phyloP scores from a whole-genome alignment of 2,797 vertebrate species.

The Psittacula echo region DNA sequence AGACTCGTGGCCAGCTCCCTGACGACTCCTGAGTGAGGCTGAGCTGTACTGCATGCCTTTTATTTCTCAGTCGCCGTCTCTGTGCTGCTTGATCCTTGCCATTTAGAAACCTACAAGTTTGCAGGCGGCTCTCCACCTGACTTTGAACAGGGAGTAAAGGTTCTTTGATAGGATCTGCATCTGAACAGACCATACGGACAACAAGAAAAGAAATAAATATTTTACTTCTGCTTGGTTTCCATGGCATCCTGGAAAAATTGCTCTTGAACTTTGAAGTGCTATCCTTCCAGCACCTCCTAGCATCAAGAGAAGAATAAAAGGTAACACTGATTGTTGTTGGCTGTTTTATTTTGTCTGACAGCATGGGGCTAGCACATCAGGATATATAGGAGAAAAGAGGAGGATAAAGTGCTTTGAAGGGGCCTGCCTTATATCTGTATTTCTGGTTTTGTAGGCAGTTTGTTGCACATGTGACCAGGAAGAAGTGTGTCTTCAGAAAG shows the following conservation, averaged over 20 bases:
- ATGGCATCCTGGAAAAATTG: background rate
- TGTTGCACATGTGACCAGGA: background rate
- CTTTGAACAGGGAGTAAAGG: background rate
- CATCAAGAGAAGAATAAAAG: background rate
- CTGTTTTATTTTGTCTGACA: background rate
- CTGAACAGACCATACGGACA: background rate
- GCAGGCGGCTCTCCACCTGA: background rate
- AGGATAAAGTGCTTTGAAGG: background rate
- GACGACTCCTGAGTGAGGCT: background rate
- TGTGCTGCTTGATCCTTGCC: background rate
- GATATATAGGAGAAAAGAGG: background rate
- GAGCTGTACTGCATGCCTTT: background rate
- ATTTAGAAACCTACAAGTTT: background rate
- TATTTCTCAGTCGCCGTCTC: background rate
- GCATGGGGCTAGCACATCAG: background rate
- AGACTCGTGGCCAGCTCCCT: background rate
- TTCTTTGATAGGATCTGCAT: background rate
- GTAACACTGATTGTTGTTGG: background rate
- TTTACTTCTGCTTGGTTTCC: slow-evolving; percentile 16
- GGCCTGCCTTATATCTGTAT: background rate
- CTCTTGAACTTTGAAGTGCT: background rate
- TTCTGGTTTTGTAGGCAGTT: background rate
- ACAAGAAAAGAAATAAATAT: background rate
- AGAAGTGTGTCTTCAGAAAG: background rate
- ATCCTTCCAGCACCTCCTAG: background rate